These are phyloP conservation scores for Mesitornis unicolor DNA, from an alignment of 2,113 vertebrate genomes.

Conservation along the genomic window DNA sequence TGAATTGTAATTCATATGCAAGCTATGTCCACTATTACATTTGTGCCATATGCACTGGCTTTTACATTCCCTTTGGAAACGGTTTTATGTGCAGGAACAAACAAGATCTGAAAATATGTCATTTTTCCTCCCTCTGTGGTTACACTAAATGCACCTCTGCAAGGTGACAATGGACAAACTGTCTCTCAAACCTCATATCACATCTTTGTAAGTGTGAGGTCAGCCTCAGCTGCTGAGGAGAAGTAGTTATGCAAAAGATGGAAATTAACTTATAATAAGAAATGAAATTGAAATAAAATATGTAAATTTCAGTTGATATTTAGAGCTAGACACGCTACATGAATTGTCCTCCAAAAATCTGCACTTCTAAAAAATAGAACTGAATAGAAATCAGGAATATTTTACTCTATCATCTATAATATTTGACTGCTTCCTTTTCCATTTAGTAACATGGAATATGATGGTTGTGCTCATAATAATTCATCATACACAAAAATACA, in stretches of 20 bases:
- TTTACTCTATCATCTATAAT: background rate
- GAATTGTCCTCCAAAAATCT: background rate
- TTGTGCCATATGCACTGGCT: conserved; percentile 33
- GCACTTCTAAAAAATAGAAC: background rate
- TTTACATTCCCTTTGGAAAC: conserved; percentile 45
- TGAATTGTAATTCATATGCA: conserved; percentile 58
- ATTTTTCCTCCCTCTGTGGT: background rate
- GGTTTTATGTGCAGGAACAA: conserved; percentile 40
- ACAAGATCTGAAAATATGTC: conserved; percentile 5
- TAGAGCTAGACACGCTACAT: background rate
- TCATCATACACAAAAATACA: background rate
- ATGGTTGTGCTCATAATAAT: background rate
- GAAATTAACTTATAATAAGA: background rate
- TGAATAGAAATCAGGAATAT: background rate
- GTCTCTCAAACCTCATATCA: background rate
- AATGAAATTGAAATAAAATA: background rate
- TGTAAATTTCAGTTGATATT: background rate
- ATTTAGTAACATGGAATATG: background rate
- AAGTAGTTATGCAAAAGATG: background rate
- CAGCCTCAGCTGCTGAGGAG: background rate
- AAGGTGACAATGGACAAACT: conserved; percentile 14
- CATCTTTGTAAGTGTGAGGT: background rate
- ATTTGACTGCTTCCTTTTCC: background rate
- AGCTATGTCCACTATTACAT: conserved; percentile 10
- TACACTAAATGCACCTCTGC: background rate